Conservation (phyloP, 1,140 invertebrate species). For the Drosophila pruinosa region DNA sequence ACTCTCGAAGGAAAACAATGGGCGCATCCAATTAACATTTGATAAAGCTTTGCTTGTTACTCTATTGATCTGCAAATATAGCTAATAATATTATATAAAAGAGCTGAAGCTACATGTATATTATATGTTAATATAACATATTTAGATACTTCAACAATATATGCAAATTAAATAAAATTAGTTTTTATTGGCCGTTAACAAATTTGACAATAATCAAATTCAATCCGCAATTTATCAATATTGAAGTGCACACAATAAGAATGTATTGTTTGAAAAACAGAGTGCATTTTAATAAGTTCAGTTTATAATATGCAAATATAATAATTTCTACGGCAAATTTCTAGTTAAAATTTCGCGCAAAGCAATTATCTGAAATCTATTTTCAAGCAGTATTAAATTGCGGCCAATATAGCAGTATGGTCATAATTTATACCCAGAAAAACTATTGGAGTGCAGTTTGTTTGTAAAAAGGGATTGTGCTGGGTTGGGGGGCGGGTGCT, state of each 20-base stretch:
- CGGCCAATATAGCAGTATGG: background rate
- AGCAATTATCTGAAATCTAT: background rate
- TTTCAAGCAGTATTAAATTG: background rate
- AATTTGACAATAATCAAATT: too few relatives aligned
- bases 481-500: background rate
- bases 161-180: too few relatives aligned
- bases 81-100: background rate
- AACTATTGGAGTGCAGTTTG: constrained; percentile 13
- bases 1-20: background rate
- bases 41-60: background rate
- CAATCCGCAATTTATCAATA: too few relatives aligned
- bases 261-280: too few relatives aligned
- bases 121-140: too few relatives aligned
- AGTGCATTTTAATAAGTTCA: background rate
- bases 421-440: background rate
- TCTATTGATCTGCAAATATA: background rate
- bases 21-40: background rate
- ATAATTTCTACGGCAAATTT: background rate
- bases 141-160: too few relatives aligned
- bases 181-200: too few relatives aligned
- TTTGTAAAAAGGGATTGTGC: background rate
- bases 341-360: background rate
- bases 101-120: too few relatives aligned
- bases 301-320: background rate
- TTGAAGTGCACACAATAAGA: too few relatives aligned